These are phyloP conservation scores for Crocidura indochinensis DNA, from an alignment of 2,797 vertebrate species.

Conservation along the genomic window DNA sequence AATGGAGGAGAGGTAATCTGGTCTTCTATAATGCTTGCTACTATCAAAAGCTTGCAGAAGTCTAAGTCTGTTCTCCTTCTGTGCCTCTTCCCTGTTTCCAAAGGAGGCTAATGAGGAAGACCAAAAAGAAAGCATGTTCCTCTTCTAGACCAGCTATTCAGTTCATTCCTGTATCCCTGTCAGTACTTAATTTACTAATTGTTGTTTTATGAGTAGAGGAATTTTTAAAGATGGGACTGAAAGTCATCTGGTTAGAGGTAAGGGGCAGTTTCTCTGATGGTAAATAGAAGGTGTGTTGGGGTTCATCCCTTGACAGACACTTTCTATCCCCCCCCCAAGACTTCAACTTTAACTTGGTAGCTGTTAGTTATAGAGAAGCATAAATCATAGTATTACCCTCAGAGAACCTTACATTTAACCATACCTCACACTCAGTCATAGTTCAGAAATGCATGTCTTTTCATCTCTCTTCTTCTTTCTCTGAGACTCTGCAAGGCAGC, in stretches of 20 bases:
- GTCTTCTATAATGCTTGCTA: neutral
- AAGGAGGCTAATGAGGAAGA: neutral
- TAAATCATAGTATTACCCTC: neutral
- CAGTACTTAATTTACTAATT: neutral
- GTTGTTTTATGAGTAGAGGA: neutral
- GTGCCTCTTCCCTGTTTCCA: neutral
- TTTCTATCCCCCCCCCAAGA: constrained; percentile 6
- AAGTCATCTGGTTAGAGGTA: neutral
- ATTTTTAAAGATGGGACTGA: neutral
- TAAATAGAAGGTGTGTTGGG: neutral
- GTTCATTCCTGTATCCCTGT: neutral
- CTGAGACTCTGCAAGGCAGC: neutral
- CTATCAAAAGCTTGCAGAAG: neutral
- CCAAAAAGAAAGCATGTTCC: neutral
- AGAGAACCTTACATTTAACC: neutral
- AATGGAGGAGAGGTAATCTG: fast-evolving
- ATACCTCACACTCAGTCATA: neutral
- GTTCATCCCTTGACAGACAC: neutral
- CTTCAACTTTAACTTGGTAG: neutral
- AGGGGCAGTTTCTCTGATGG: neutral
- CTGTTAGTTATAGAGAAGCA: neutral
- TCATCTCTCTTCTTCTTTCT: neutral
- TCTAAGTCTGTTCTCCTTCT: neutral
- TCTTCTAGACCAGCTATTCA: no score
- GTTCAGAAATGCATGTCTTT: neutral